Evolutionary conservation across 2,113 vertebrate genomes (phyloP), one percentile per base, ranked within the genome.

Genomic region (Chionis minor): DNA sequence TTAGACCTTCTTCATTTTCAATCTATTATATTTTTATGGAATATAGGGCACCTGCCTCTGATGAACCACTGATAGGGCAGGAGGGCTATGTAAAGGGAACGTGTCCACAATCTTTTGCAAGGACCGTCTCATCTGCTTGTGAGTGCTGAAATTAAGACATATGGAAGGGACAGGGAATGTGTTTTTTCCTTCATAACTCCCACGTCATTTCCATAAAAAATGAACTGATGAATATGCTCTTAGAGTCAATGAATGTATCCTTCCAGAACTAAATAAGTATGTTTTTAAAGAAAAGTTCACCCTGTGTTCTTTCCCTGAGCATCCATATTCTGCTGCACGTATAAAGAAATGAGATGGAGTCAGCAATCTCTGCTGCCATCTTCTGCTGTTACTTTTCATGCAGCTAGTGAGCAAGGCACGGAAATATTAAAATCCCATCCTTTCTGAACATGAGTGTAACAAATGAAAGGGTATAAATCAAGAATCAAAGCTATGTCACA

Each of bases 291-390:
- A 90, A 94, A 93, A 94, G 70, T 94, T 77, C 70, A 90, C n/a
- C 70, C 63, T 35, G 14, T 69, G 23, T 92, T 97, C 40, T 63
- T 95, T 54, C 66, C 90, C 47, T 66, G 44, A 90, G 70, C 44
- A 81, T 75, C 65, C 20, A 1, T 44, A 81, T 92, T 93, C 73
- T 92, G 67, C 69, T 63, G 49, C 67, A 82, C 55, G 5, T 33
- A 70, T 23, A 61, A 63, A 59, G 86, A 81, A 73, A 59, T 1
- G 5, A 81, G 40, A 89, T 7, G 2, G 24, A 91, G 32, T 51
- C 73, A 91, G 97, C 81, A 73, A 98, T 97, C 98, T 98, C 97
- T 98, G 96, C 98, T 98, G 98, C 98, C 98, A 97, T 96, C 98
- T 98, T 97, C 97, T 97, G 98, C 90, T 95, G 54, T 38, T 67